These are phyloP conservation scores for Holacanthella duospinosa DNA, from an alignment of 2,888 invertebrate genomes.

Conservation along the genomic window DNA sequence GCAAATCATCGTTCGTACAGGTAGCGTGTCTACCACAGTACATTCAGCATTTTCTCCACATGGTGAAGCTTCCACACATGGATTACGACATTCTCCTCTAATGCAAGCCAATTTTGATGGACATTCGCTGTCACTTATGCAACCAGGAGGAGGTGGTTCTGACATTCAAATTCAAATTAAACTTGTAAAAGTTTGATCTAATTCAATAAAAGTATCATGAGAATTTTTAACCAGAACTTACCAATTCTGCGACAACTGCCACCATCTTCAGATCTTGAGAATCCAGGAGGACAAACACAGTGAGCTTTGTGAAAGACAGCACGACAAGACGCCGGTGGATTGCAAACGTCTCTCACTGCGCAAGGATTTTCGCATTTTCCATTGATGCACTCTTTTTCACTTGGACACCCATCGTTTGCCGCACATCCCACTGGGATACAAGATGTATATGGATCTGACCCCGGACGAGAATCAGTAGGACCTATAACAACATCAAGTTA, in stretches of 20 bases:
- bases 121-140: slow-evolving; percentile 71
- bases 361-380: slow-evolving; percentile 72
- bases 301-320: slow-evolving; percentile 70
- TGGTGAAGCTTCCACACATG: slow-evolving; percentile 65
- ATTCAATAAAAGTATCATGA: not conserved
- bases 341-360: slow-evolving; percentile 9
- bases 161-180: slow-evolving; percentile 19
- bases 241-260: slow-evolving; percentile 31
- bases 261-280: slow-evolving; percentile 46
- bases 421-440: slow-evolving; percentile 63
- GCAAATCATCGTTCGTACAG: slow-evolving; percentile 80
- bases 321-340: slow-evolving; percentile 50
- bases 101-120: slow-evolving; percentile 68
- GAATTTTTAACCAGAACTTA: slow-evolving; percentile 9
- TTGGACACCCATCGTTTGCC: slow-evolving; percentile 70
- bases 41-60: slow-evolving; percentile 70
- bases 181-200: not conserved
- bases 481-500: not conserved
- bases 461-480: not conserved
- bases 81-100: slow-evolving; percentile 68
- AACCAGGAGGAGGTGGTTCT: slow-evolving; percentile 41
- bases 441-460: not conserved
- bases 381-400: slow-evolving; percentile 69
- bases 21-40: slow-evolving; percentile 68
- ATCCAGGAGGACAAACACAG: slow-evolving; percentile 71